Evolutionary conservation across 37 sponge, comb jelly and placozoan genomes (phyloP).

Genomic region (Spongilla lacustris): DNA sequence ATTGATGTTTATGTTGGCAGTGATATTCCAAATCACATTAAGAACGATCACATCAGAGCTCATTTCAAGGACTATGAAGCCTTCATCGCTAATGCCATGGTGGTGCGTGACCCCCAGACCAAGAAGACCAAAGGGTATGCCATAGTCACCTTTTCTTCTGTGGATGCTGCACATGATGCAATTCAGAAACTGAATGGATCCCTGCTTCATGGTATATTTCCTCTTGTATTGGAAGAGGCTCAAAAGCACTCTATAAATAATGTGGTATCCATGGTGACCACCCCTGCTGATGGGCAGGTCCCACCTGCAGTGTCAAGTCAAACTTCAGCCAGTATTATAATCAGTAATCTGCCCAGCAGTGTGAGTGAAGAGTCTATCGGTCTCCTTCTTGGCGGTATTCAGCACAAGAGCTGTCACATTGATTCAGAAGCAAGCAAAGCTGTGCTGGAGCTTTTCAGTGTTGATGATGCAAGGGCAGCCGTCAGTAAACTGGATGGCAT

Average conservation of each 20-base stretch:
- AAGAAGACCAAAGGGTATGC: conserved; percentile 36
- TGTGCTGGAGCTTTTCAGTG: neutral
- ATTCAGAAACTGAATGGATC: conserved; percentile 6
- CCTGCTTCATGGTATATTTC: conserved; percentile 17
- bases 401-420: neutral
- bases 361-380: neutral
- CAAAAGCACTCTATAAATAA: neutral
- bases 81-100: neutral
- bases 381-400: neutral
- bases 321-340: neutral
- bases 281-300: neutral
- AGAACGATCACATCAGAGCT: neutral
- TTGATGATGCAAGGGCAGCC: conserved; percentile 21
- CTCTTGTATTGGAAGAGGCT: neutral
- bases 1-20: conserved; percentile 26
- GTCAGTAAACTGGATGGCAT: conserved; percentile 9
- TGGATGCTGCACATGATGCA: conserved; percentile 7
- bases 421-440: neutral
- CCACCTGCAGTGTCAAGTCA: neutral
- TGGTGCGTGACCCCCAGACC: conserved; percentile 14
- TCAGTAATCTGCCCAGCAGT: neutral
- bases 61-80: conserved; percentile 24
- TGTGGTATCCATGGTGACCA: too few species aligned
- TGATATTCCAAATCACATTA: conserved; percentile 3
- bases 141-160: conserved; percentile 19